A percentile compares a stretch with the other conserved stretches of the same genome.
These are phyloP conservation scores for Brienomyrus longianalis DNA, from an alignment of 2,113 vertebrate species.

Conservation along the genomic window DNA sequence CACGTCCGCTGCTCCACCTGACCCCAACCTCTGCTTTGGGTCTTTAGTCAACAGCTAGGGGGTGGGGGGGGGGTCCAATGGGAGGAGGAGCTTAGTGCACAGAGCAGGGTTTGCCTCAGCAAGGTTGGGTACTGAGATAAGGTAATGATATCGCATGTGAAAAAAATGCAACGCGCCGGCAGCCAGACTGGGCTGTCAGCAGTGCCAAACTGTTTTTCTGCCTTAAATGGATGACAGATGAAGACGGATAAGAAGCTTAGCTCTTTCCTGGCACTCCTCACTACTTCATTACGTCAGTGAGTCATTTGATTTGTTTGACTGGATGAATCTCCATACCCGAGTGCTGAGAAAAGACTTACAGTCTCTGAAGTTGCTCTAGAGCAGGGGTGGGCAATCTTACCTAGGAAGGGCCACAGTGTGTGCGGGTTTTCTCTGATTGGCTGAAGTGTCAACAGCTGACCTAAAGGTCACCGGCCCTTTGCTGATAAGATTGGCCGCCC, in stretches of 20 bases:
- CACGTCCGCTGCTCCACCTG: slow-evolving; percentile 45
- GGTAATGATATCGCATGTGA: not conserved
- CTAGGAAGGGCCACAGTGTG: no score
- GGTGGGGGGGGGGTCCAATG: not conserved
- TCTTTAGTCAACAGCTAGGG: slow-evolving; percentile 68
- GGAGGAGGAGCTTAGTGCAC: not conserved
- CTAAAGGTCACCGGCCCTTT: no score
- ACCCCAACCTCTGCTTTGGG: slow-evolving; percentile 58
- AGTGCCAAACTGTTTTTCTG: not conserved
- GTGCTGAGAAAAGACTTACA: not conserved
- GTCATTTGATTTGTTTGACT: not conserved
- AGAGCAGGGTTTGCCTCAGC: not conserved
- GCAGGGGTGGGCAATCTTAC: not conserved
- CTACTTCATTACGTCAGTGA: not conserved
- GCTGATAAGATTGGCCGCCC: no score
- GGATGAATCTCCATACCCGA: not conserved
- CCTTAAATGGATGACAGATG: not conserved
- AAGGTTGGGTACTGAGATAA: not conserved
- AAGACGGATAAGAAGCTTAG: not conserved
- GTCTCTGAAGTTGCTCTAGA: not conserved
- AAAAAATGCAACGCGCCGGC: not conserved
- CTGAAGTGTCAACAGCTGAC: no score
- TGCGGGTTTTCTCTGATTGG: no score
- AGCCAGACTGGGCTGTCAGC: not conserved
- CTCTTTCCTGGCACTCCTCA: not conserved